Base-by-base conservation (phyloP, 2,113 vertebrate genomes). In the Emydura subglobosa region DNA sequence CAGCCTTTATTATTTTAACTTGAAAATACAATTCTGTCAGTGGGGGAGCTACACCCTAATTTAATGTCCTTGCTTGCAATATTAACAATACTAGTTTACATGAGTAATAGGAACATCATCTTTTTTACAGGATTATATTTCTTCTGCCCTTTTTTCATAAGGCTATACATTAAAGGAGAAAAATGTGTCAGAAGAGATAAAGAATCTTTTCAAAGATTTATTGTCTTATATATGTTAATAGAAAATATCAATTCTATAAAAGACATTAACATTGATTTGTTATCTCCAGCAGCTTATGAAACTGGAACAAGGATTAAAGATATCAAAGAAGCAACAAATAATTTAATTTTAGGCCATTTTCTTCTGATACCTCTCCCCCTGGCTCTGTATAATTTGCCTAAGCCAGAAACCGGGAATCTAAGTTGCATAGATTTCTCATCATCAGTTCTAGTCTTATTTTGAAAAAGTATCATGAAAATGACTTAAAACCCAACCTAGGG, bases 181-280 rank as follows among this genome's bases (percentile, higher is more conserved):
- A 9, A 85, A 81, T 2, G 1, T 81, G 11, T 82, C 78, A 96
- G 84, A 90, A 96, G 21, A 94, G 31, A 94, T 50, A 85, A 88
- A 94, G 82, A 44, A 85, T 11, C 21, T 91, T 94, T 96, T 83
- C 50, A 1, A 57, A 91, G 84, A 96, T 96, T 86, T 95, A 94
- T 85, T 93, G 19, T 85, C 9, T 42, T 95, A 80, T n/a, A 54
- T 85, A 50, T 72, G 34, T 85, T 92, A 92, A 92, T 93, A 83
- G 74, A 92, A 95, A 93, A 95, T 88, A 95, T 55, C 16, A 95
- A 68, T 96, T 93, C 29, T 80, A 89, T 91, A 93, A 95, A 90
- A 91, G 6, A 59, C 10, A 89, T 94, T 95, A 90, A 94, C 27
- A 49, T 80, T 88, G 78, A 89, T 96, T 95, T 97, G 27, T 95